These are phyloP conservation scores for Erinaceus europaeus DNA, from an alignment of 2,113 vertebrate genomes.

Conservation along the genomic window DNA sequence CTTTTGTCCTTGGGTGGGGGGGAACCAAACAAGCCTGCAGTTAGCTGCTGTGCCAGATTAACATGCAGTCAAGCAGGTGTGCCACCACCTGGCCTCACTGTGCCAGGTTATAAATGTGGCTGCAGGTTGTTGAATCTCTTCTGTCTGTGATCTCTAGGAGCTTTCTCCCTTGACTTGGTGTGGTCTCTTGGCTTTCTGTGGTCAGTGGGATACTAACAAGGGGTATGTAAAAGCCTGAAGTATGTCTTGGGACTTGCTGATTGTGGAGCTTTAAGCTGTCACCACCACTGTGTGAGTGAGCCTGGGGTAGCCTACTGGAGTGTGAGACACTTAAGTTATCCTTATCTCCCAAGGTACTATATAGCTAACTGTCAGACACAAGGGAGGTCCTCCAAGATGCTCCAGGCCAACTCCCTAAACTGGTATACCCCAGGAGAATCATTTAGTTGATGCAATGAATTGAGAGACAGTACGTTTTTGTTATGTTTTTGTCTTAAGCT, in stretches of 20 bases:
- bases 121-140: too few species aligned
- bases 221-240: too few species aligned
- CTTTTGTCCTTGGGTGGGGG: conserved; percentile 15
- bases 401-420: background rate
- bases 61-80: too few species aligned
- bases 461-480: background rate
- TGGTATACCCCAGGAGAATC: background rate
- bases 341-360: too few species aligned
- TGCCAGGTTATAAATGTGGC: too few species aligned
- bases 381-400: background rate
- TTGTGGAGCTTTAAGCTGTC: background rate
- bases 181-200: background rate
- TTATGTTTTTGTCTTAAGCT: conserved; percentile 33
- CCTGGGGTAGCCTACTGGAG: background rate
- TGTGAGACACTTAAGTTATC: background rate
- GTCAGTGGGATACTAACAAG: background rate
- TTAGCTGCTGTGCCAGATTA: background rate
- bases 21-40: background rate
- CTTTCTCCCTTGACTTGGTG: too few species aligned
- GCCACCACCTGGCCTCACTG: too few species aligned
- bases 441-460: background rate
- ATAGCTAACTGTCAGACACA: too few species aligned
- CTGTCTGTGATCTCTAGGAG: too few species aligned
- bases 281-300: background rate
- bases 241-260: background rate